Evolutionary conservation across 2,888 invertebrate species (phyloP).

Genomic region (Drosophila yooni): DNA sequence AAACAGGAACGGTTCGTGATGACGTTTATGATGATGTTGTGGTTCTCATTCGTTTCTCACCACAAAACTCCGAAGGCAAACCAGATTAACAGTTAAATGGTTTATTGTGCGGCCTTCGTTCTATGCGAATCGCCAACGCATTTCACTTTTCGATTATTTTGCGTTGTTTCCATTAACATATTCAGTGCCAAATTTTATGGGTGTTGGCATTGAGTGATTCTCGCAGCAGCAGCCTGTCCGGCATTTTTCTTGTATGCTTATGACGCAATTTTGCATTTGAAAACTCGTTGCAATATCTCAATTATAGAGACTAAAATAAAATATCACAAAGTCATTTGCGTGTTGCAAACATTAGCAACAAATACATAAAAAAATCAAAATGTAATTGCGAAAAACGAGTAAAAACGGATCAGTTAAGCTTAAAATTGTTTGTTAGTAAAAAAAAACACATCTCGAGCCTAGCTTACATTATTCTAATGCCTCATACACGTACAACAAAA

Average conservation of each 20-base stretch:
- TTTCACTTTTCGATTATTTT: conserved; percentile 48
- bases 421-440: conserved; percentile 8
- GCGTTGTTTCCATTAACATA: conserved; percentile 15
- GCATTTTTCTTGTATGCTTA: conserved; percentile 4
- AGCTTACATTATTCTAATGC: conserved; percentile 11
- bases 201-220: conserved; percentile 7
- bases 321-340: conserved; percentile 59
- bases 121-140: conserved; percentile 48
- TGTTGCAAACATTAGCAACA: conserved; percentile 43
- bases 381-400: neutral
- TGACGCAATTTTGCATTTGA: conserved; percentile 42
- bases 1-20: conserved; percentile 33
- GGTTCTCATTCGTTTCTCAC: neutral
- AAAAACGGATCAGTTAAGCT: conserved; percentile 56
- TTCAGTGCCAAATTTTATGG: conserved; percentile 42
- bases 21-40: neutral
- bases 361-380: conserved; percentile 14
- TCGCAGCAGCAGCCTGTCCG: neutral
- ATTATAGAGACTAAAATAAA: conserved; percentile 35
- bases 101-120: conserved; percentile 3
- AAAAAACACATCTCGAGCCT: conserved; percentile 20
- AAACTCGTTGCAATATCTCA: conserved; percentile 40
- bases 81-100: neutral
- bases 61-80: neutral
- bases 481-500: conserved; percentile 1